Percentiles rank a stretch among this genome's conserved stretches.
These are phyloP conservation scores for Poeciliopsis turrubarensis DNA, from an alignment of 2,113 vertebrate species.

Conservation along the genomic window DNA sequence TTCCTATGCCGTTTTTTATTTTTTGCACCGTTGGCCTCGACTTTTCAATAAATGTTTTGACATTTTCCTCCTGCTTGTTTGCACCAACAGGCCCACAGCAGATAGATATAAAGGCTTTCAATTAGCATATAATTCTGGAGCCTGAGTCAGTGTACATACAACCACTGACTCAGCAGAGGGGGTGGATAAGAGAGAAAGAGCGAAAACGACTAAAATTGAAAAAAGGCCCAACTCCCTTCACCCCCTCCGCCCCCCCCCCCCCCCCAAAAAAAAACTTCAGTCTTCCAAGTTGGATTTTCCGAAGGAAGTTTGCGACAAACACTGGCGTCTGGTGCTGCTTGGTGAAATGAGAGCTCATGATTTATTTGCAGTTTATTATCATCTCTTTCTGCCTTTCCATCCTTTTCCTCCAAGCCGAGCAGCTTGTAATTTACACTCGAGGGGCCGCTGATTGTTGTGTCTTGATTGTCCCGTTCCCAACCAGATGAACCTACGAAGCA, in stretches of 20 bases:
- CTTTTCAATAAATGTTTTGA: conserved; percentile 29
- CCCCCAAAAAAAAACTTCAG: not conserved
- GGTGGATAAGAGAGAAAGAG: not conserved
- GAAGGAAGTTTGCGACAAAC: conserved; percentile 1
- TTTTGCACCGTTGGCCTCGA: conserved; percentile 12
- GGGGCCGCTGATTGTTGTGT: conserved; percentile 41
- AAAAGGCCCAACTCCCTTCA: not conserved
- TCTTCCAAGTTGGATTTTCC: conserved; percentile 16
- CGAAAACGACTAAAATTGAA: not conserved
- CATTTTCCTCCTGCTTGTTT: conserved; percentile 18
- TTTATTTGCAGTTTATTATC: conserved; percentile 27
- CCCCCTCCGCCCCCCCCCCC: too few species aligned
- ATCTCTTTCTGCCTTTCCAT: conserved; percentile 22
- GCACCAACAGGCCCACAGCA: conserved; percentile 13
- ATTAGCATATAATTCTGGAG: conserved; percentile 51
- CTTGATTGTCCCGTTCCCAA: conserved; percentile 24
- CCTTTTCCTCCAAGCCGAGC: conserved; percentile 10
- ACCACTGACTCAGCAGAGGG: conserved; percentile 54
- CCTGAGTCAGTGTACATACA: conserved; percentile 31
- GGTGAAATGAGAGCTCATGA: conserved; percentile 16
- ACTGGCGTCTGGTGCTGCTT: conserved; percentile 16
- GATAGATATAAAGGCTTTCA: conserved; percentile 37
- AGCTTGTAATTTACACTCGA: conserved; percentile 21
- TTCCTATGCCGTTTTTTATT: not conserved
- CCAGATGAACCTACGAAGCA: conserved; percentile 25